These are phyloP conservation scores for Cheilosia pagana DNA, from an alignment of 2,888 invertebrate genomes.

Conservation along the genomic window DNA sequence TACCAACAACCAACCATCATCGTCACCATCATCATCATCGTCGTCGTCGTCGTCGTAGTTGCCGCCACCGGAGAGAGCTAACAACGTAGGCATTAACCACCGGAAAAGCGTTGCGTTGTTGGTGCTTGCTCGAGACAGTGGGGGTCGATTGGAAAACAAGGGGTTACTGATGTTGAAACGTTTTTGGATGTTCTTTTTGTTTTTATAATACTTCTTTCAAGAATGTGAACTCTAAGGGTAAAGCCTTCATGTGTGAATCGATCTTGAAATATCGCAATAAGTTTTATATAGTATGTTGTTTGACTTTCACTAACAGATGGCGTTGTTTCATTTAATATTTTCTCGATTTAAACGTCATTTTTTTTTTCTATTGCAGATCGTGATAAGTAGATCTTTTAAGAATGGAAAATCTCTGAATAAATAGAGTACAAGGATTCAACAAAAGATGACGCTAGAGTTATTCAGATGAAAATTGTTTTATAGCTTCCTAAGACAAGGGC, in stretches of 20 bases:
- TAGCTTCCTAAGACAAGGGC: no score
- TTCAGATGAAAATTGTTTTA: no score
- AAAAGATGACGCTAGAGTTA: no score
- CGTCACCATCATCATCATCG: constrained; percentile 42
- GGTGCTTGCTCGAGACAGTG: constrained; percentile 26
- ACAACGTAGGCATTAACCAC: constrained; percentile 57
- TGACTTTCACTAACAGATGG: neutral
- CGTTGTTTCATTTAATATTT: neutral
- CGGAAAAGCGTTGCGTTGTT: constrained; percentile 14
- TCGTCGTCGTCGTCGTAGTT: neutral
- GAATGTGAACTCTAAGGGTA: no score
- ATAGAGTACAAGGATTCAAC: no score
- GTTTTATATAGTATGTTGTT: no score
- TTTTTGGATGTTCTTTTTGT: neutral
- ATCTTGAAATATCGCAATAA: no score
- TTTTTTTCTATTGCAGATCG: no score
- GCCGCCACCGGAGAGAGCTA: constrained; percentile 13
- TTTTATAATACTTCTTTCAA: neutral
- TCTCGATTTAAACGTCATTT: no score
- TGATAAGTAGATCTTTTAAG: no score
- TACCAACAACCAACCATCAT: constrained; percentile 39
- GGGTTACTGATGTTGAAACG: neutral
- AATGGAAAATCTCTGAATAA: no score
- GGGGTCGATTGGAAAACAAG: constrained; percentile 2
- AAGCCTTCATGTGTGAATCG: no score